Percentiles rank a stretch among this genome's conserved stretches.
These are phyloP conservation scores for Cryptoprocta ferox DNA, from an alignment of 2,797 vertebrate species.

Conservation along the genomic window DNA sequence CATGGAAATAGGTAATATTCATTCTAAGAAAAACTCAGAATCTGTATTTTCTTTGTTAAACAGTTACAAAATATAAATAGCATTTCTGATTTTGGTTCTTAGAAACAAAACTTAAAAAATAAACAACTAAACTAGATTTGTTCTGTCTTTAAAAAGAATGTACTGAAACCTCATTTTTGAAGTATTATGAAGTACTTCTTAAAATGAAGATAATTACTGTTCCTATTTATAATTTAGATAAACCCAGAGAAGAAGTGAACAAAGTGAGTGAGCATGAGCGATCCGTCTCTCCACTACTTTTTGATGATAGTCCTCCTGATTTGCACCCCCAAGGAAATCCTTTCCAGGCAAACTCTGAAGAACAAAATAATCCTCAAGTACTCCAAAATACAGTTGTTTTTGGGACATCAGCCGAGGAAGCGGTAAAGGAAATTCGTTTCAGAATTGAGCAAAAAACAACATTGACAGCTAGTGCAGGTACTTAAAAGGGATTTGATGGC, in stretches of 20 bases:
- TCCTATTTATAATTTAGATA: conserved; percentile 73
- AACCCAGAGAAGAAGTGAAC: conserved; percentile 60
- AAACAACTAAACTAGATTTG: background rate
- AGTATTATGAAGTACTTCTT: background rate
- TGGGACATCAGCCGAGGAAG: conserved; percentile 94
- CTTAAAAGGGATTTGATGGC: background rate
- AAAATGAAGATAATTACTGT: conserved; percentile 6
- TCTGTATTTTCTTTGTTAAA: conserved; percentile 34
- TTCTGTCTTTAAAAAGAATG: conserved; percentile 13
- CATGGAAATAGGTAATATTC: background rate
- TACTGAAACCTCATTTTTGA: conserved; percentile 7
- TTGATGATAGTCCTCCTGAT: conserved; percentile 90
- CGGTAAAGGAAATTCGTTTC: conserved; percentile 97
- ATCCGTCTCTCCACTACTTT: conserved; percentile 91
- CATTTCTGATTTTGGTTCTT: conserved; percentile 40
- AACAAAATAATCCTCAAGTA: conserved; percentile 65
- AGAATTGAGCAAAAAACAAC: conserved; percentile 96
- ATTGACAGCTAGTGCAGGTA: conserved; percentile 98
- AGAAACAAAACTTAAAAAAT: conserved; percentile 44
- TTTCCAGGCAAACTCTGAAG: conserved; percentile 58
- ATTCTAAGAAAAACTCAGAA: conserved; percentile 21
- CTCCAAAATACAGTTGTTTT: conserved; percentile 88
- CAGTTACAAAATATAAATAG: conserved; percentile 22
- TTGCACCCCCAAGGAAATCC: conserved; percentile 39
- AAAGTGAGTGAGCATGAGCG: conserved; percentile 43